Base-by-base conservation (phyloP, 2,797 vertebrate genomes). In the Danio kyathit region DNA sequence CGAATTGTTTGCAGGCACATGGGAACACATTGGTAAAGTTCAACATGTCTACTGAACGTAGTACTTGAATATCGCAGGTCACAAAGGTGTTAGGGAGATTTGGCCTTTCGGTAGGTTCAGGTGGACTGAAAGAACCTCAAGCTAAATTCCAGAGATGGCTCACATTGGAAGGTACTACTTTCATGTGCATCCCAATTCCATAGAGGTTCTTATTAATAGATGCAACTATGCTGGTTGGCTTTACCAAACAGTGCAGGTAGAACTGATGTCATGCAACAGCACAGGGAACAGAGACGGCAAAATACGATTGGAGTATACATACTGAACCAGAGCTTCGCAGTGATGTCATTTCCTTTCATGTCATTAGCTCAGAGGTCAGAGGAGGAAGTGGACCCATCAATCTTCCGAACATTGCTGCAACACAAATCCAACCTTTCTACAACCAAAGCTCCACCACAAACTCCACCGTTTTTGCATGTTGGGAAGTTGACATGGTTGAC, bases 241-340 rank as follows among this genome's bases (percentile, higher is more conserved):
- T 73, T 75, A 83, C 63, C 76, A 57, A 77, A 74, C 44, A 41
- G 73, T 81, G 60, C 76, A 89, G 91, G 84, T 89, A 89, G 89
- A 89, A 88, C 89, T 90, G 90, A 84, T 89, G 85, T 93, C 93
- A 94, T 95, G 93, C 93, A 95, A 94, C 93, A 91, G 94, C 92
- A 92, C 93, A 94, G 92, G 87, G 88, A 92, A 92, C 91, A 92
- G 90, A 91, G 92, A 80, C 63, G 83, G 81, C 82, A 83, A 85
- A 82, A 83, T 83, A 86, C 86, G 86, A 85, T 92, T 90, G 91
- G 93, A 92, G 89, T 89, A 94, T 95, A 95, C 94, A 94, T 95
- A 95, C 94, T 94, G 93, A 91, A 90, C 91, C 91, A 90, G 91
- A 89, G 90, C 88, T 89, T 89, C 85, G 92, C 88, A 89, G 92